phyloP scores from a whole-genome alignment of 2,797 vertebrate genomes.

The Propithecus deckenii region DNA sequence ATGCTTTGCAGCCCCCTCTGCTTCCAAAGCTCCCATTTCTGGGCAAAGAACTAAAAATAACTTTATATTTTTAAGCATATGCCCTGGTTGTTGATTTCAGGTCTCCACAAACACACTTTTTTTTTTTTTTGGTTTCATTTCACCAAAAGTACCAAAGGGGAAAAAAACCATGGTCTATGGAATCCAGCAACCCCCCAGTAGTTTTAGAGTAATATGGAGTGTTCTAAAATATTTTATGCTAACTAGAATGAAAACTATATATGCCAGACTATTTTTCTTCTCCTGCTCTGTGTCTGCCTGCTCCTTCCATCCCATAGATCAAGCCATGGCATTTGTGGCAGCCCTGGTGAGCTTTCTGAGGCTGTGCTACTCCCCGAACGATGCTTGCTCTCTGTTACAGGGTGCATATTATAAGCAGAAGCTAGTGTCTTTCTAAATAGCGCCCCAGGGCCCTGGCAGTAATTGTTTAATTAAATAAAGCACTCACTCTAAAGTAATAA shows the following conservation, averaged over 20 bases:
- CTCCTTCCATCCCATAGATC: not conserved
- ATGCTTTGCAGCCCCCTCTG: not conserved
- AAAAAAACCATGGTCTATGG: not conserved
- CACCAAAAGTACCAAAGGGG: not conserved
- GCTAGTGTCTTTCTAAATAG: not conserved
- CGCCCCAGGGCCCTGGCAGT: not conserved
- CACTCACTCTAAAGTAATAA: slow-evolving; percentile 10
- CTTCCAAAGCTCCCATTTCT: not conserved
- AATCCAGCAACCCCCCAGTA: not conserved
- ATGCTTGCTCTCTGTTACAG: not conserved
- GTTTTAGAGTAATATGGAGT: not conserved
- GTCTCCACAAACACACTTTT: not conserved
- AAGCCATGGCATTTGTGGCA: not conserved
- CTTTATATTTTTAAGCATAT: not conserved
- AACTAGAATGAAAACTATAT: not conserved
- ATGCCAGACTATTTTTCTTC: accelerated
- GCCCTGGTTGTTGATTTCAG: not conserved
- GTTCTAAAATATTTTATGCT: not conserved
- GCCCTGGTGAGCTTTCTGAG: not conserved
- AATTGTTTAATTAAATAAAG: slow-evolving; percentile 50
- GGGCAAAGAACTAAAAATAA: not conserved
- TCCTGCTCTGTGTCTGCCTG: accelerated
- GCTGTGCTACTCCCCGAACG: not conserved
- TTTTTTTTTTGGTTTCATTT: not conserved
- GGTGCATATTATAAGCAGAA: not conserved